phyloP scores from a whole-genome alignment of 2,797 vertebrate genomes.

The Sebastes matsubarae region DNA sequence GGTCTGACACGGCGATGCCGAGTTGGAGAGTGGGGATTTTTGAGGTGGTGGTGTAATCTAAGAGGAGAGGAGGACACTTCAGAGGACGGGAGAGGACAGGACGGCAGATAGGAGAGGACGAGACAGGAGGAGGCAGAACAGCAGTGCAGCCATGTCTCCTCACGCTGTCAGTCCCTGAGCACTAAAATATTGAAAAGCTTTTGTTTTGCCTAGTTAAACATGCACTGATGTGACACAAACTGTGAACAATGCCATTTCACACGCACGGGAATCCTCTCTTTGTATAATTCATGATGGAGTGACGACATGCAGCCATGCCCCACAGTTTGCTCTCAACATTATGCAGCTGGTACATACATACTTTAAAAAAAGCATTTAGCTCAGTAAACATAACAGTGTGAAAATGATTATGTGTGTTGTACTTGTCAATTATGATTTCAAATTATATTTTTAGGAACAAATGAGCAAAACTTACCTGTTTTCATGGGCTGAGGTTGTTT shows the following conservation, averaged over 20 bases:
- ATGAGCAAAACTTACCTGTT: background rate
- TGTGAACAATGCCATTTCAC: conserved; percentile 81
- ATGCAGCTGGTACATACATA: conserved; percentile 20
- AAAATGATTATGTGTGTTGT: background rate
- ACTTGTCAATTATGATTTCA: background rate
- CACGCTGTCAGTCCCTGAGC: conserved; percentile 52
- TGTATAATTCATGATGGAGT: conserved; percentile 78
- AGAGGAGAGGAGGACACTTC: conserved; percentile 46
- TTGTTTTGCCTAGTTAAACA: conserved; percentile 86
- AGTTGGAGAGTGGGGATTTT: conserved; percentile 19
- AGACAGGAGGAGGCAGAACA: conserved; percentile 63
- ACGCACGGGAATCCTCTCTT: conserved; percentile 64
- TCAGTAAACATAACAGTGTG: background rate
- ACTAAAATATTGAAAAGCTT: conserved; percentile 85
- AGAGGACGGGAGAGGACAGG: conserved; percentile 48
- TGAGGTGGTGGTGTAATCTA: conserved; percentile 39
- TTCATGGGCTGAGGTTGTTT: background rate
- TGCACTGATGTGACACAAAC: conserved; percentile 84
- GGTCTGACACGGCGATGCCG: conserved; percentile 27
- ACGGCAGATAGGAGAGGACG: conserved; percentile 49
- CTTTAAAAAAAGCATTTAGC: conserved; percentile 27
- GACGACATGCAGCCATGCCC: conserved; percentile 30
- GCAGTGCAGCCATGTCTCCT: conserved; percentile 52
- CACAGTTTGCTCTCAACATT: conserved; percentile 29
- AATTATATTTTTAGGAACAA: background rate